Conservation (phyloP, 2,113 vertebrate species). For the Phylloscopus trochilus region DNA sequence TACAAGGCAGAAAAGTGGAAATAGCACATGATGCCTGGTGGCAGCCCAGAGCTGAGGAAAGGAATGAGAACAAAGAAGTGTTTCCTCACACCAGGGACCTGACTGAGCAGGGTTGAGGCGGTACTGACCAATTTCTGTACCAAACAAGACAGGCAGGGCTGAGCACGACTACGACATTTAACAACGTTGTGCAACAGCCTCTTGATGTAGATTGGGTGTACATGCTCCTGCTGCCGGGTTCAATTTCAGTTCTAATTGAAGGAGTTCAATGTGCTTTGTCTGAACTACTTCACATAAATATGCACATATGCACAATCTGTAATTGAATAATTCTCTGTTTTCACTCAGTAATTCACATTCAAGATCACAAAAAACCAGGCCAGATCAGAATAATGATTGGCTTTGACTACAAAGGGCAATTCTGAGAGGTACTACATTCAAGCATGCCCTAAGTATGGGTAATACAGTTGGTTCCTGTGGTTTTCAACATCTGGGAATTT, state of each 20-base stretch:
- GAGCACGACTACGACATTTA: background rate
- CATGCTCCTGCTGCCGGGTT: background rate
- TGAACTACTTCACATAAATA: background rate
- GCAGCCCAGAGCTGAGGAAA: background rate
- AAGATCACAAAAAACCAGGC: background rate
- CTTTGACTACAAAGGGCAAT: slow-evolving; percentile 29
- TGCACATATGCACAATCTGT: background rate
- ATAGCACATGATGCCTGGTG: background rate
- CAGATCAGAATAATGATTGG: slow-evolving; percentile 3
- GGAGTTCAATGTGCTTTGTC: background rate
- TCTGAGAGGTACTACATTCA: background rate
- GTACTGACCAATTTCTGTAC: background rate
- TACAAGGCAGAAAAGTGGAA: background rate
- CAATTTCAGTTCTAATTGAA: background rate
- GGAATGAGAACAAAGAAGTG: background rate
- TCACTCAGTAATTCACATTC: background rate
- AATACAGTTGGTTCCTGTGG: background rate
- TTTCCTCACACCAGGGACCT: background rate
- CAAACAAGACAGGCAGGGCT: background rate
- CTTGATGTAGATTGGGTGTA: background rate
- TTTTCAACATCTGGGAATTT: slow-evolving; percentile 33
- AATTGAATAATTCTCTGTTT: background rate
- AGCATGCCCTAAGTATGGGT: background rate
- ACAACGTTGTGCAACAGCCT: background rate
- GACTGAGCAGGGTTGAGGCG: background rate